These are phyloP conservation scores for Chironomus striatipennis DNA, from an alignment of 1,140 invertebrate species.

Conservation along the genomic window DNA sequence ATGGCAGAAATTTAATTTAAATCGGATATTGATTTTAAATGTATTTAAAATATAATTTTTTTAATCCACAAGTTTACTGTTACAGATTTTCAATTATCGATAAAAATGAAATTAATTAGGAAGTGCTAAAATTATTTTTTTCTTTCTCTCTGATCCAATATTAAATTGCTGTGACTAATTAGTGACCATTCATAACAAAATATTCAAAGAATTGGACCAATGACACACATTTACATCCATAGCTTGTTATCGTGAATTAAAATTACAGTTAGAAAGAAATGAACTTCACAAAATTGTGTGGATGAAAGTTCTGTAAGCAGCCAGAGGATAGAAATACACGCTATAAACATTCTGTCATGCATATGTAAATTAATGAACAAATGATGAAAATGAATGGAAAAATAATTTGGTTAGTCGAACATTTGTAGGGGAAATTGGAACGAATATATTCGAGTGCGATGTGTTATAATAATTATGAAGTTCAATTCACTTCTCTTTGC, in stretches of 20 bases:
- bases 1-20: no score
- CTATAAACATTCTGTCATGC: not conserved
- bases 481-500: not conserved
- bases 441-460: not conserved
- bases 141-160: no score
- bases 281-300: not conserved
- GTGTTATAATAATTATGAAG: not conserved
- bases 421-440: not conserved
- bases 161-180: no score
- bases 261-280: slow-evolving; percentile 1
- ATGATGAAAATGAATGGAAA: slow-evolving; percentile 14
- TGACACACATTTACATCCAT: no score
- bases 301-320: not conserved
- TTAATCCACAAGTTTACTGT: no score
- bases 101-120: no score
- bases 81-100: no score
- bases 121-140: no score
- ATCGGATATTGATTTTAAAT: no score
- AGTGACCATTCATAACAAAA: no score
- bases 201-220: no score
- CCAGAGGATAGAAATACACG: not conserved
- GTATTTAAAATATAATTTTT: no score
- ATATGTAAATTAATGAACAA: slow-evolving; percentile 14
- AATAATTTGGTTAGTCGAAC: slow-evolving; percentile 13
- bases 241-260: not conserved